Evolutionary conservation across 1,140 invertebrate genomes (phyloP).

Genomic region (Papilio helenus): DNA sequence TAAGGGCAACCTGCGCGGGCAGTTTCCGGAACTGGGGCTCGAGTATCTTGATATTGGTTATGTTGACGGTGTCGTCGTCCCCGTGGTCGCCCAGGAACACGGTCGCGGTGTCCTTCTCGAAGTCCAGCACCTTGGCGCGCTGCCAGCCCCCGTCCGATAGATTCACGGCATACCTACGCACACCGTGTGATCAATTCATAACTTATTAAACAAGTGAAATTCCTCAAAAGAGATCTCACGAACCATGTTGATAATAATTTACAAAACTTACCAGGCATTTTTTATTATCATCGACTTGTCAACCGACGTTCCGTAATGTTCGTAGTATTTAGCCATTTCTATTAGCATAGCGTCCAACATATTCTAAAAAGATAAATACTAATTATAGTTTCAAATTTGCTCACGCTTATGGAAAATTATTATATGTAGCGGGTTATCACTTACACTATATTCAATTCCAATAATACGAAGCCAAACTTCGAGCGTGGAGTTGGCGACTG

Average conservation of each 20-base stretch:
- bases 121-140: conserved; percentile 84
- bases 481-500: conserved; percentile 79
- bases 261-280: conserved; percentile 70
- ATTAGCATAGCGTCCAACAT: conserved; percentile 79
- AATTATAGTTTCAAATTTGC: conserved; percentile 24
- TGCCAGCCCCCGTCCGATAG: conserved; percentile 84
- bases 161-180: conserved; percentile 84
- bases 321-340: conserved; percentile 84
- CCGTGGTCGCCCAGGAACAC: conserved; percentile 87
- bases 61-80: conserved; percentile 82
- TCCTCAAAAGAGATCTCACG: neutral
- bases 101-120: conserved; percentile 72
- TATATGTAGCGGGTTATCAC: conserved; percentile 45
- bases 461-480: conserved; percentile 84
- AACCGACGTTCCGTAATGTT: conserved; percentile 60
- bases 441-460: conserved; percentile 83
- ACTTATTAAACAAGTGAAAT: too few species aligned
- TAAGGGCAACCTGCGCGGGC: conserved; percentile 83
- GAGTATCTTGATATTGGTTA: conserved; percentile 81
- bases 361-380: conserved; percentile 76
- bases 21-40: conserved; percentile 83
- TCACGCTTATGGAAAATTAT: neutral
- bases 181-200: neutral
- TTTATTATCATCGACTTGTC: conserved; percentile 73
- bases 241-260: neutral